These are phyloP conservation scores for Chloroceryle amazona DNA, from an alignment of 2,797 vertebrate genomes.

Conservation along the genomic window DNA sequence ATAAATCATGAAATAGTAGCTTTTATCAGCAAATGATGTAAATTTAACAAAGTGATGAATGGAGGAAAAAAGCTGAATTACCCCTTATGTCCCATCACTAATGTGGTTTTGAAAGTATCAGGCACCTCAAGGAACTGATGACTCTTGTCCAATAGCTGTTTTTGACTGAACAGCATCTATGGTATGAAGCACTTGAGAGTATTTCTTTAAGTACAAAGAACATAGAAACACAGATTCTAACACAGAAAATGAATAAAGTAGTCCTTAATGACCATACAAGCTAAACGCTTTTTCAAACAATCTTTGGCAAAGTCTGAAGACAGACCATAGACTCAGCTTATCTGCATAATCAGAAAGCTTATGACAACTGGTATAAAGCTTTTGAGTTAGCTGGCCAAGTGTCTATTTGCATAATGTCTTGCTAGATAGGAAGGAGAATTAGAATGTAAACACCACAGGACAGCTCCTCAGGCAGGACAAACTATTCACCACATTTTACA, in stretches of 20 bases:
- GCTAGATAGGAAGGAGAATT: not conserved
- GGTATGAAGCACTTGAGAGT: not conserved
- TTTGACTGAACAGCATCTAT: not conserved
- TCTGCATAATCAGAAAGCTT: not conserved
- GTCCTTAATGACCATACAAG: not conserved
- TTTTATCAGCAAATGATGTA: not conserved
- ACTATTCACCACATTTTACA: not conserved
- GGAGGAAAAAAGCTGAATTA: not conserved
- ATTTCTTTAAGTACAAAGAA: not conserved
- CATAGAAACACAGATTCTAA: not conserved
- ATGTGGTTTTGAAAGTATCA: not conserved
- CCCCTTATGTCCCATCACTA: not conserved
- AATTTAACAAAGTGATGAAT: not conserved
- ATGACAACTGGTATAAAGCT: not conserved
- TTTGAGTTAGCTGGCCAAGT: not conserved
- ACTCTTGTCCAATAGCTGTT: not conserved
- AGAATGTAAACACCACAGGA: not conserved
- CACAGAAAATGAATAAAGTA: not conserved
- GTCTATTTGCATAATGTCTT: not conserved
- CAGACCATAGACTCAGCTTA: not conserved
- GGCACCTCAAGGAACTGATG: not conserved
- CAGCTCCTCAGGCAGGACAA: not conserved
- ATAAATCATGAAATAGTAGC: fast-evolving
- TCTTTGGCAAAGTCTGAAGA: not conserved
- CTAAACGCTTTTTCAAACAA: not conserved